phyloP scores from a whole-genome alignment of 2,113 vertebrate species.

The Tinamus guttatus region DNA sequence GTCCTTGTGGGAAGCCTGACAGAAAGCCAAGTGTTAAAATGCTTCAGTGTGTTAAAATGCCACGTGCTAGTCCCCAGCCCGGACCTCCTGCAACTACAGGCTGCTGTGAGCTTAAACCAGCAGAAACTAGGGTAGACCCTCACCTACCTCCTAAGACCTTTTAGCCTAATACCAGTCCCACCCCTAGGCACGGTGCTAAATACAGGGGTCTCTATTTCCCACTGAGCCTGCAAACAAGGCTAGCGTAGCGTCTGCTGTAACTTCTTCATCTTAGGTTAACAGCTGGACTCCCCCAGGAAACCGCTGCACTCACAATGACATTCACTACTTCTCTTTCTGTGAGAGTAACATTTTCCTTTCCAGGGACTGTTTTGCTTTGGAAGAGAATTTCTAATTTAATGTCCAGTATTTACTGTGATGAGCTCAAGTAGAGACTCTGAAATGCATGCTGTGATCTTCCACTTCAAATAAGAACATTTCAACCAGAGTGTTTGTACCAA shows the following conservation, averaged over 20 bases:
- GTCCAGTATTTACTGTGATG: not conserved
- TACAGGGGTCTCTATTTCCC: not conserved
- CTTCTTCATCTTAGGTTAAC: not conserved
- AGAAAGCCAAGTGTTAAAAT: too few relatives aligned
- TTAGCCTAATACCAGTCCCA: not conserved
- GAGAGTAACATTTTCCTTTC: not conserved
- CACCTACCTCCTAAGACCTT: not conserved
- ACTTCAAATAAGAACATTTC: not conserved
- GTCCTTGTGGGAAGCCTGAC: not conserved
- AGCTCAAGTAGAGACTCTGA: not conserved
- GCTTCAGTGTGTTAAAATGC: not conserved
- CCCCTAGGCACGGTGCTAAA: not conserved
- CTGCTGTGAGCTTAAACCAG: not conserved
- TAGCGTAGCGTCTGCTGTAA: not conserved
- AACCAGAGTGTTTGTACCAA: not conserved
- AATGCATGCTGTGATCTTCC: not conserved
- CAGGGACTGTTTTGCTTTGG: not conserved
- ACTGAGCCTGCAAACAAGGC: not conserved
- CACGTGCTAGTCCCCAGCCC: not conserved
- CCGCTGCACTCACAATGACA: not conserved
- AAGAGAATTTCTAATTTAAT: not conserved
- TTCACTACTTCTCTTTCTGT: not conserved
- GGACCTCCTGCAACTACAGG: not conserved
- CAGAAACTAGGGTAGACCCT: not conserved
- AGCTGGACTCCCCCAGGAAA: not conserved